These are phyloP conservation scores for Anguilla rostrata DNA, from an alignment of 2,113 vertebrate genomes.

Conservation along the genomic window DNA sequence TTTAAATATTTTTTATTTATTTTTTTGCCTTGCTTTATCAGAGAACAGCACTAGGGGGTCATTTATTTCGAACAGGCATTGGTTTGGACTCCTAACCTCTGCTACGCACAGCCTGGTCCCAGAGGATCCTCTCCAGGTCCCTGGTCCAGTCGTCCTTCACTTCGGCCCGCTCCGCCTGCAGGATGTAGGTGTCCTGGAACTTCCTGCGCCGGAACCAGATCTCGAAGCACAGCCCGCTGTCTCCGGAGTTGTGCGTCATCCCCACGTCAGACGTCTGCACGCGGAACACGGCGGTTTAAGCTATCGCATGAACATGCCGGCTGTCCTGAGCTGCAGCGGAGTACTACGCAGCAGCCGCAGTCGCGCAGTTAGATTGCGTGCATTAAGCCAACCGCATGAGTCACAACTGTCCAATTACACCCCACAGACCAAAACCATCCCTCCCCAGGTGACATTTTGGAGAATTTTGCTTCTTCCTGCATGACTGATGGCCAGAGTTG, in stretches of 20 bases:
- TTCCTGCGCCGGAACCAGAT: conserved; percentile 78
- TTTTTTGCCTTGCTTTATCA: no score
- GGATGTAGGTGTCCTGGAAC: conserved; percentile 69
- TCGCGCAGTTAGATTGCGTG: background rate
- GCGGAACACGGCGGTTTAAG: background rate
- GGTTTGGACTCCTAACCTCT: conserved; percentile 52
- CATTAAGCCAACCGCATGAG: no score
- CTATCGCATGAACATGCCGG: background rate
- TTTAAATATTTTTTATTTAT: no score
- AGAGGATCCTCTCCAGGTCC: conserved; percentile 72
- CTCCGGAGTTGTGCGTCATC: conserved; percentile 69
- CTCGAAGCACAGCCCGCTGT: conserved; percentile 69
- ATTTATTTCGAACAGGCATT: no score
- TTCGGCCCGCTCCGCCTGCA: conserved; percentile 61
- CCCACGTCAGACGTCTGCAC: conserved; percentile 71
- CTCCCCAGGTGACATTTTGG: no score
- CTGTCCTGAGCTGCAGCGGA: no score
- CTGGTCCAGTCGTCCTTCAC: conserved; percentile 71
- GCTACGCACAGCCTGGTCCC: conserved; percentile 72
- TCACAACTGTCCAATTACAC: no score
- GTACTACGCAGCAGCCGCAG: background rate
- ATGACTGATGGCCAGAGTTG: no score
- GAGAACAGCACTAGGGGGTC: background rate
- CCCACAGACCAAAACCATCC: no score
- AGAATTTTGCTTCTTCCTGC: no score